Base-by-base conservation (phyloP, 1,140 invertebrate genomes). In the Euborellia annulipes region DNA sequence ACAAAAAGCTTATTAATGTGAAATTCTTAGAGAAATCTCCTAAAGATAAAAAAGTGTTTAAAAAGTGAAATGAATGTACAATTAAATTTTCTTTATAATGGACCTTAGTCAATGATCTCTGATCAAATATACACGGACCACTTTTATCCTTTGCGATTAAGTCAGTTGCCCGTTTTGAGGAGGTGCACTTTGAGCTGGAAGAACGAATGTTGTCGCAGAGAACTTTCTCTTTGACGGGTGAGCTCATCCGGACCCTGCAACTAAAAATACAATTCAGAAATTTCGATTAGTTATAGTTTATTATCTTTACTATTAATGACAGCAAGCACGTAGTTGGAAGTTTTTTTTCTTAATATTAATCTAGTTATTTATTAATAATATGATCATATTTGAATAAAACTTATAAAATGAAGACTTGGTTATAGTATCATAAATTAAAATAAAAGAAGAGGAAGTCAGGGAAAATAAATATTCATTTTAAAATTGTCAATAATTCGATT, bases 91-190 rank as follows among this genome's bases (percentile, higher is more conserved):
- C 23, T 27, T 27, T 27, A 27, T 27, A 27, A 27, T 27, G 23
- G 23, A 27, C 23, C 23, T 27, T n/a, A n/a, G n/a, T 27, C 23
- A 27, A 27, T n/a, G n/a, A n/a, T 27, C 23, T 27, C 23, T 27
- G 23, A 27, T 27, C 23, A 27, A 27, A 27, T 27, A 27, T 27
- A 27, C 11, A 27, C 70, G 75, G 67, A 93, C 91, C 92, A 66
- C 87, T 89, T 64, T 91, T 86, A 64, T 95, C 91, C 76, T 88
- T 87, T 19, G 91, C 86, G 18, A 91, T 78, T 54, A 96, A 70
- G 63, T 92, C 86, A 57, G 77, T 75, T 36, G 90, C 92, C 58
- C 83, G 75, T 56, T 82, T 79, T n/a, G n/a, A n/a, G n/a, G 44
- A 95, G 73, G 64, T 89, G 81, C 50, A 95, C 73, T 50, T 86